These are phyloP conservation scores for Abrostola tripartita DNA, from an alignment of 2,888 invertebrate species.

Conservation along the genomic window DNA sequence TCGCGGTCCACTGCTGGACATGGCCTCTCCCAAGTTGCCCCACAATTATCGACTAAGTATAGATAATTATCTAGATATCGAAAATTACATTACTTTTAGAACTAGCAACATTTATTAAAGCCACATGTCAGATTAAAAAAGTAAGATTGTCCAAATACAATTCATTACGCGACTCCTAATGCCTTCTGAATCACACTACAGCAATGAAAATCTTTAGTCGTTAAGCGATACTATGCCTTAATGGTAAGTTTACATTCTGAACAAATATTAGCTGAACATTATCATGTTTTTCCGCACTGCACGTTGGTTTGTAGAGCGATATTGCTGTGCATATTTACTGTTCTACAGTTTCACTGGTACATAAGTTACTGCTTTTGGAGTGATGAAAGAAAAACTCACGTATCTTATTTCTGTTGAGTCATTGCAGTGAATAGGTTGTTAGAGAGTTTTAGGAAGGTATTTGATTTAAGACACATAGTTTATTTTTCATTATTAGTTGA, in stretches of 20 bases:
- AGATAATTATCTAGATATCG: too few species aligned
- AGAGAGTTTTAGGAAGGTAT: background rate
- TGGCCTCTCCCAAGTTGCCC: too few species aligned
- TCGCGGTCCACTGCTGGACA: too few species aligned
- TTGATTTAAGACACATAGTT: too few species aligned
- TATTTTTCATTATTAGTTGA: too few species aligned
- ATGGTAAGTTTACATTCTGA: slow-evolving; percentile 5
- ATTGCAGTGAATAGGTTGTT: background rate
- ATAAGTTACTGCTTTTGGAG: background rate
- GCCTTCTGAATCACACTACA: too few species aligned
- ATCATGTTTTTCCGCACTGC: slow-evolving; percentile 36
- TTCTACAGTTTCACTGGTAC: slow-evolving; percentile 9
- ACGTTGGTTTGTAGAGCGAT: slow-evolving; percentile 13
- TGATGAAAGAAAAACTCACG: slow-evolving; percentile 19
- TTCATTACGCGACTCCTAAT: too few species aligned
- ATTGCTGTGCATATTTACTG: slow-evolving; percentile 26
- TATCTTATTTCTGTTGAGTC: background rate
- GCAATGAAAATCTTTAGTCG: slow-evolving; percentile 16
- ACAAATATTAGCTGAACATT: slow-evolving; percentile 27
- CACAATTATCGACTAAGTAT: too few species aligned
- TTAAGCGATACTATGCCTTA: slow-evolving; percentile 38
- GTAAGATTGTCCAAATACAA: too few species aligned
- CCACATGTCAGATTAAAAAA: too few species aligned
- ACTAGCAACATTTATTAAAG: too few species aligned
- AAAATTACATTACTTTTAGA: too few species aligned